Evolutionary conservation across 2,888 invertebrate genomes (phyloP).

Genomic region (Drosophila affinis): DNA sequence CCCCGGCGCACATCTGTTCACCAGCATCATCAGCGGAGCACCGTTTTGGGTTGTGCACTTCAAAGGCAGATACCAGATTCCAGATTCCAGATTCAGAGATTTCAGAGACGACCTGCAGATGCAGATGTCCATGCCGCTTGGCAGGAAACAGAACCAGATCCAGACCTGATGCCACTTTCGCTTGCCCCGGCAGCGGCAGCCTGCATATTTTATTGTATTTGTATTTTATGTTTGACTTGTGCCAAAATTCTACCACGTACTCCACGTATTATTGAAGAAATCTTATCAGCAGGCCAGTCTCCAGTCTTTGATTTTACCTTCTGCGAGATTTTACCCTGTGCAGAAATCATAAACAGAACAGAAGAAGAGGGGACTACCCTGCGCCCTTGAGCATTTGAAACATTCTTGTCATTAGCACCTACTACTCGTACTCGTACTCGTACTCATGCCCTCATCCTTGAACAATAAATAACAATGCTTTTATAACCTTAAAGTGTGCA

Average conservation of each 20-base stretch:
- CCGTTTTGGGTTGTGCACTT: conserved; percentile 22
- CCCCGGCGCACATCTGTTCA: conserved; percentile 13
- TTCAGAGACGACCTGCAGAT: neutral
- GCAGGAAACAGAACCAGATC: neutral
- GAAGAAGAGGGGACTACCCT: too few species aligned
- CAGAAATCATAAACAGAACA: too few species aligned
- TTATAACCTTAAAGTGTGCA: neutral
- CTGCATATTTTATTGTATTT: neutral
- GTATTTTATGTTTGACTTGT: neutral
- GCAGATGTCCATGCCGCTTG: conserved; percentile 41
- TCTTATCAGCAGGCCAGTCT: neutral
- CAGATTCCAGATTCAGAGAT: too few species aligned
- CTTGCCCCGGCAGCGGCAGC: neutral
- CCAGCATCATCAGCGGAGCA: conserved; percentile 16
- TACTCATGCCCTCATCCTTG: too few species aligned
- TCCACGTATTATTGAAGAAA: neutral
- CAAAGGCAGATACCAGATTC: conserved; percentile 38
- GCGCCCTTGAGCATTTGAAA: too few species aligned
- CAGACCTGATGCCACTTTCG: neutral
- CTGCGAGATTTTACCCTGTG: too few species aligned
- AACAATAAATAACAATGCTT: neutral
- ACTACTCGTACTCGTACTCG: too few species aligned
- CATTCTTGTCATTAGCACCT: neutral
- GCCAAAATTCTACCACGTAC: neutral
- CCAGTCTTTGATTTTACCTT: too few species aligned